These are phyloP conservation scores for Congeria kusceri DNA, from an alignment of 2,888 invertebrate genomes.

Conservation along the genomic window DNA sequence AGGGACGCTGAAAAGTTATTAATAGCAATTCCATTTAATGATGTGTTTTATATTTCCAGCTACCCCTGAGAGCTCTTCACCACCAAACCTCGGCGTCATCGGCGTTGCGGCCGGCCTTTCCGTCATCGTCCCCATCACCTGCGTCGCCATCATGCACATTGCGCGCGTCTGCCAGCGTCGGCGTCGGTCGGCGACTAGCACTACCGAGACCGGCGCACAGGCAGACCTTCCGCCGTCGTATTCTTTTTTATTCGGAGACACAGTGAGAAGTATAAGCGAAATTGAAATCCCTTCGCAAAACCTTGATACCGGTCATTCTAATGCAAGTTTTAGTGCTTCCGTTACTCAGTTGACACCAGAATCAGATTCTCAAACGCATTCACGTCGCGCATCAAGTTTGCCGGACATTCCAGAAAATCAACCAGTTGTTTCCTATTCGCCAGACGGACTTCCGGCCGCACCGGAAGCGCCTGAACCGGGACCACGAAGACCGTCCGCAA, in stretches of 20 bases:
- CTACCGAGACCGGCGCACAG: slow-evolving; percentile 24
- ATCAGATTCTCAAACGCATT: too few relatives aligned
- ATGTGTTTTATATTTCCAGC: slow-evolving; percentile 8
- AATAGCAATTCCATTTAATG: too few relatives aligned
- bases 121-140: slow-evolving; percentile 53
- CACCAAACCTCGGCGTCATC: slow-evolving; percentile 44
- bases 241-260: slow-evolving; percentile 49
- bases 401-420: too few relatives aligned
- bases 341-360: too few relatives aligned
- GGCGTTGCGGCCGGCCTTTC: slow-evolving; percentile 57
- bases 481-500: background rate
- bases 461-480: background rate
- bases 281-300: too few relatives aligned
- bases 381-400: too few relatives aligned
- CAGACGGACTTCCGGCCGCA: too few relatives aligned
- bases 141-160: slow-evolving; percentile 56
- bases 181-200: slow-evolving; percentile 18
- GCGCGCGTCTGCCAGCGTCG: slow-evolving; percentile 29
- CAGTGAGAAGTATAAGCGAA: background rate
- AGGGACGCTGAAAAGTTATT: too few relatives aligned
- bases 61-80: background rate
- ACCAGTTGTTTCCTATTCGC: too few relatives aligned
- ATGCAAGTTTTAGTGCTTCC: too few relatives aligned
- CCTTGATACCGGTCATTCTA: too few relatives aligned
- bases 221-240: slow-evolving; percentile 53